Percentiles rank a stretch among this genome's conserved stretches.
These are phyloP conservation scores for Drusus annulatus DNA, from an alignment of 1,140 invertebrate species.

Conservation along the genomic window DNA sequence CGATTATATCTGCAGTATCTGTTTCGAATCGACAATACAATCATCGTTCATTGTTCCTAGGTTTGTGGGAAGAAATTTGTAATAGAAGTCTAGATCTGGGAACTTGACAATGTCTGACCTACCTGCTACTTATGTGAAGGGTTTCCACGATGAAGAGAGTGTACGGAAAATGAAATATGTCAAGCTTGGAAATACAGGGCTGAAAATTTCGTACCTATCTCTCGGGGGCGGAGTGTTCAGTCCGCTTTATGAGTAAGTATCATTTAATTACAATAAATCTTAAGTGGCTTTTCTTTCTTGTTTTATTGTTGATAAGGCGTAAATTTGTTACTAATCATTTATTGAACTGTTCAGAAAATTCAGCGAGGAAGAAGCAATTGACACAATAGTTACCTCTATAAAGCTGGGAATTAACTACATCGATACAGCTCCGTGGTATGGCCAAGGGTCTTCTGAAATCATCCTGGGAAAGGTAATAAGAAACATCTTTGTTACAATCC, in stretches of 20 bases:
- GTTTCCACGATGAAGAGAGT: conserved; percentile 48
- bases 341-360: conserved; percentile 29
- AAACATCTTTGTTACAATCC: too few relatives aligned
- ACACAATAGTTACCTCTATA: conserved; percentile 80
- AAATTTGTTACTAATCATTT: neutral
- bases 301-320: neutral
- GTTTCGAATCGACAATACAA: too few relatives aligned
- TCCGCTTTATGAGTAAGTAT: conserved; percentile 72
- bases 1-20: too few relatives aligned
- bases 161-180: conserved; percentile 67
- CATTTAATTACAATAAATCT: neutral
- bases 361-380: conserved; percentile 75
- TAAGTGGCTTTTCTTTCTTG: too few relatives aligned
- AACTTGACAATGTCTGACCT: conserved; percentile 35
- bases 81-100: too few relatives aligned
- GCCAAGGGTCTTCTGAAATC: conserved; percentile 86
- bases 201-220: conserved; percentile 73
- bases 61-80: too few relatives aligned
- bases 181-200: conserved; percentile 71
- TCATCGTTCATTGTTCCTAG: too few relatives aligned
- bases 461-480: conserved; percentile 82
- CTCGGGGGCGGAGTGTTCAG: conserved; percentile 73
- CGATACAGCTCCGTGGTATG: conserved; percentile 94
- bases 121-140: conserved; percentile 53
- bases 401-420: conserved; percentile 91